Conservation (phyloP, 2,888 invertebrate genomes). For the Rhamphomyia laevipes region DNA sequence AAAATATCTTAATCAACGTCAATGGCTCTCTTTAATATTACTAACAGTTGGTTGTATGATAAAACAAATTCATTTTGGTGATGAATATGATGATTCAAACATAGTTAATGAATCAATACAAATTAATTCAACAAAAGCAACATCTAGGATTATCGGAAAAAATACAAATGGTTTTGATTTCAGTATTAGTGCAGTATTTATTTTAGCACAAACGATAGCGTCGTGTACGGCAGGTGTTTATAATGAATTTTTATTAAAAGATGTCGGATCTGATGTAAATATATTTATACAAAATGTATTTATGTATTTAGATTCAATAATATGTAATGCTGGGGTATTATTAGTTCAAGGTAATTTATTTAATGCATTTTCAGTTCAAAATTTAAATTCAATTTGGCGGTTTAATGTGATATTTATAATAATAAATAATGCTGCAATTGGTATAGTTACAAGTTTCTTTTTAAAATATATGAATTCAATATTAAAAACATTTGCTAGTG, state of each 20-base stretch:
- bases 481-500: slow-evolving; percentile 90
- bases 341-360: slow-evolving; percentile 51
- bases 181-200: slow-evolving; percentile 51
- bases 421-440: slow-evolving; percentile 80
- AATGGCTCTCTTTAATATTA: slow-evolving; percentile 82
- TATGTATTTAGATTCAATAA: slow-evolving; percentile 88
- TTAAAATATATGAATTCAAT: slow-evolving; percentile 88
- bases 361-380: slow-evolving; percentile 46
- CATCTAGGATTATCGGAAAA: slow-evolving; percentile 17
- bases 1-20: slow-evolving; percentile 62
- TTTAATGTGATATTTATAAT: slow-evolving; percentile 69
- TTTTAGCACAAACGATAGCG: slow-evolving; percentile 70
- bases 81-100: slow-evolving; percentile 12
- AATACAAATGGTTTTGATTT: slow-evolving; percentile 38
- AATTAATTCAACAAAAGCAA: slow-evolving; percentile 7
- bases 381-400: slow-evolving; percentile 46
- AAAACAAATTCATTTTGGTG: slow-evolving; percentile 57
- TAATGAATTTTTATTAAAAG: slow-evolving; percentile 87
- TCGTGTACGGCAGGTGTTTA: slow-evolving; percentile 93
- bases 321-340: slow-evolving; percentile 75
- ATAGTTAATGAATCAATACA: slow-evolving; percentile 15
- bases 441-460: slow-evolving; percentile 89
- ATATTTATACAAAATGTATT: slow-evolving; percentile 90
- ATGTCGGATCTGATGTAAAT: slow-evolving; percentile 69
- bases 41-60: slow-evolving; percentile 84